phyloP scores from a whole-genome alignment of 1,140 invertebrate species.

The Neuroterus valhalla region DNA sequence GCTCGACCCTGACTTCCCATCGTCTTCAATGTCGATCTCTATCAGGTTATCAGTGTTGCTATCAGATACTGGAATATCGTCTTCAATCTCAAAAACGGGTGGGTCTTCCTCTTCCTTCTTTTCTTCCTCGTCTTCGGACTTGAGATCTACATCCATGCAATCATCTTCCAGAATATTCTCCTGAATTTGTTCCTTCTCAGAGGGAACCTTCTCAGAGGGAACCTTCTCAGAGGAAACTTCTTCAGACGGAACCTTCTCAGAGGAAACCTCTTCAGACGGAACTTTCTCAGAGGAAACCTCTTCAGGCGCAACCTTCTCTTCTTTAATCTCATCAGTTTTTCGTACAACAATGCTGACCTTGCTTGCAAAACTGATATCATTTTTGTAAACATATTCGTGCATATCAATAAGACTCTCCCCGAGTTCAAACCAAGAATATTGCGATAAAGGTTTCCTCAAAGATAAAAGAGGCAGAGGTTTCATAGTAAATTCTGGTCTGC shows the following conservation, averaged over 20 bases:
- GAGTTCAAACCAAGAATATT: conserved; percentile 80
- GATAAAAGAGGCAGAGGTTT: conserved; percentile 78
- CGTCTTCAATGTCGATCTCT: conserved; percentile 63
- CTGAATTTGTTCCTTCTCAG: conserved; percentile 57
- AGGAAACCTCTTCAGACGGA: conserved; percentile 48
- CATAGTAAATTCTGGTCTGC: conserved; percentile 73
- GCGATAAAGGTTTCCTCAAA: conserved; percentile 78
- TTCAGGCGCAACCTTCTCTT: conserved; percentile 45
- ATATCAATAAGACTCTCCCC: conserved; percentile 81
- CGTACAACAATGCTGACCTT: conserved; percentile 29
- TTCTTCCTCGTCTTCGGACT: conserved; percentile 22
- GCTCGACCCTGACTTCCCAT: conserved; percentile 64
- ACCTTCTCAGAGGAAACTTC: conserved; percentile 66
- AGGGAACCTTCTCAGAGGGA: conserved; percentile 39
- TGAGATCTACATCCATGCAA: conserved; percentile 38
- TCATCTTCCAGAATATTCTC: conserved; percentile 27
- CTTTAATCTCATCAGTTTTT: conserved; percentile 49
- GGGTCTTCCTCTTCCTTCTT: conserved; percentile 46
- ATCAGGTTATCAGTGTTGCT: conserved; percentile 45
- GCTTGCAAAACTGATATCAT: conserved; percentile 72
- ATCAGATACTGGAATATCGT: conserved; percentile 54
- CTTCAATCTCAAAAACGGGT: conserved; percentile 44
- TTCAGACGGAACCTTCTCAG: conserved; percentile 51
- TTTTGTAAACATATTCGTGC: conserved; percentile 80
- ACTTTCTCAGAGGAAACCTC: conserved; percentile 54